A percentile compares a stretch with the other conserved stretches of the same genome.
phyloP scores from a whole-genome alignment of 2,113 vertebrate species.

The Nothoprocta perdicaria region DNA sequence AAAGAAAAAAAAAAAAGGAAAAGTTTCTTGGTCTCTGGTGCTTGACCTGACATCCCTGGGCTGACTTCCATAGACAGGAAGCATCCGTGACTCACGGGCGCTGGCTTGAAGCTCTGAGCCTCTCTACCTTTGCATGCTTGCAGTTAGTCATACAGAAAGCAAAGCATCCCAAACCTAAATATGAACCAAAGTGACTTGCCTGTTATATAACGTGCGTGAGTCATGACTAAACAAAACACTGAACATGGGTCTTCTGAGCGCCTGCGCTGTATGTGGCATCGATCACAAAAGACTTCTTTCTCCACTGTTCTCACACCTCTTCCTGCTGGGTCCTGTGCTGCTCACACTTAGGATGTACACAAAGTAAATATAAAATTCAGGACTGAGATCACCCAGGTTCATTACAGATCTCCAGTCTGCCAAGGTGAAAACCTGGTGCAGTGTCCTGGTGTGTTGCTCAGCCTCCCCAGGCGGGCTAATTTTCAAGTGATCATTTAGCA shows the following conservation, averaged over 20 bases:
- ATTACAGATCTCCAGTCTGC: not conserved
- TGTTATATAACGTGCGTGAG: not conserved
- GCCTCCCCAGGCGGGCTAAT: not conserved
- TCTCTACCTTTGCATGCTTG: not conserved
- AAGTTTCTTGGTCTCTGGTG: not conserved
- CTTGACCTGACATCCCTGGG: not conserved
- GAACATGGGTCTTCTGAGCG: not conserved
- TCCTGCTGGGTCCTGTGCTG: not conserved
- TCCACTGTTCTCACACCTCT: not conserved
- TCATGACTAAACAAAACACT: not conserved
- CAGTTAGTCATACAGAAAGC: not conserved
- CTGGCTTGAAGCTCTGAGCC: accelerated
- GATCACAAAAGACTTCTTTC: not conserved
- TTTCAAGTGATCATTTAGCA: conserved; percentile 59
- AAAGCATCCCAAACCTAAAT: not conserved
- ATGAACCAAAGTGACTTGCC: not conserved
- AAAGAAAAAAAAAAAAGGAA: not conserved
- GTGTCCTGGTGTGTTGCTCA: not conserved
- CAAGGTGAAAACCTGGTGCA: not conserved
- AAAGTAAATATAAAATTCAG: not conserved
- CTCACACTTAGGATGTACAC: not conserved
- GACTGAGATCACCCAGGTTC: not conserved
- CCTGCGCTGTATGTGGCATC: not conserved
- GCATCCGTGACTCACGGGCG: not conserved
- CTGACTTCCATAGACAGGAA: not conserved